Base-by-base conservation (phyloP, 2,797 vertebrate genomes). In the Oophaga sylvatica region DNA sequence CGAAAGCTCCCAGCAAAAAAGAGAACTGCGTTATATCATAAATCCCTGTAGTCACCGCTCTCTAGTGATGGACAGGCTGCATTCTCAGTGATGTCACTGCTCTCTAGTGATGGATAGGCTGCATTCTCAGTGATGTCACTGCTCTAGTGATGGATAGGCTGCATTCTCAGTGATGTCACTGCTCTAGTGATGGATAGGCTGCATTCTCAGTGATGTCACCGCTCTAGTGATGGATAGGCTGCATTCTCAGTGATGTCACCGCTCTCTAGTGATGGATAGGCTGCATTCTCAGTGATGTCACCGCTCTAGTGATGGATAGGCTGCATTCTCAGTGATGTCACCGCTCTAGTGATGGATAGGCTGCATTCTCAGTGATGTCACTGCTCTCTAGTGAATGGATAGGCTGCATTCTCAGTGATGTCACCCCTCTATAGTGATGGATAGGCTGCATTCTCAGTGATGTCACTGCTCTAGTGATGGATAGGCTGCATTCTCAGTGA, bases 131-230 rank as follows among this genome's bases (percentile, higher is more conserved):
- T 65, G 62, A 65, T 65, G 62, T 65, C 62, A n/a, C 62, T 1
- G 62, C 20, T 65, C 63, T 65, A n/a, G 63, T 65, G n/a, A 65
- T 65, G 63, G 63, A 65, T 65, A 65, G n/a, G 63, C 63, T 65
- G 63, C n/a, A n/a, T 65, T 65, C 63, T 65, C 63, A n/a, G 17
- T 5, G 60, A 65, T 65, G 63, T 65, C n/a, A 65, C n/a, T 3
- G 63, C 7, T 65, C 63, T 63, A 17, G 60, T 63, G 17, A 63
- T 7, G 17, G 60, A 17, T 19, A 63, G 20, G 60, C 60, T 63
- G 60, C 19, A 63, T 63, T 63, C 19, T 63, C 60, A 63, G 60
- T 22, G 17, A 20, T 63, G 60, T 63, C 60, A 63, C 19, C 20
- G 17, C 17, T 65, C 63, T 65, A n/a, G 22, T 65, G n/a, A 65